Conservation (phyloP, 2,888 invertebrate species). For the Strigamia crassipes region DNA sequence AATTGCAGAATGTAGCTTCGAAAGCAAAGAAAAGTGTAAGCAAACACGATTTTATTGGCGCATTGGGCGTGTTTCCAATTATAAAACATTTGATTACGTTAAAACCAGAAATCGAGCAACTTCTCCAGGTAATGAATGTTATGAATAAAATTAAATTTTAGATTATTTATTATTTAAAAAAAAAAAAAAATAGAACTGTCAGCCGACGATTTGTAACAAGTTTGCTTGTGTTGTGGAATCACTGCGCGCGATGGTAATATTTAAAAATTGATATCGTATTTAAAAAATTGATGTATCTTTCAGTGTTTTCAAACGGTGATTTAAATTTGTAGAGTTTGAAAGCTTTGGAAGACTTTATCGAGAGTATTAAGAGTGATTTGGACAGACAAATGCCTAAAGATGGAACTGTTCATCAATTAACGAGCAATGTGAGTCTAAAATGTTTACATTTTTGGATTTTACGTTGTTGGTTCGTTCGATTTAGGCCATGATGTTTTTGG, state of each 20-base stretch:
- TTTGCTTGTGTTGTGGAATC: conserved; percentile 74
- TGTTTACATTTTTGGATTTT: not conserved
- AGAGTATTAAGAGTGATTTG: conserved; percentile 74
- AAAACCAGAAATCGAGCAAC: conserved; percentile 79
- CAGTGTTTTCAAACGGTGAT: not conserved
- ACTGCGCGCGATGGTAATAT: conserved; percentile 72
- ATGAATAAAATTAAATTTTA: not conserved
- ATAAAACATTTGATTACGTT: conserved; percentile 75
- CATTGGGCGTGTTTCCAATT: conserved; percentile 79
- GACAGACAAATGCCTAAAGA: conserved; percentile 82
- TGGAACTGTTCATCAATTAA: conserved; percentile 96
- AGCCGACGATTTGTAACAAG: conserved; percentile 60
- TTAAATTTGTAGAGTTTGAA: conserved; percentile 73
- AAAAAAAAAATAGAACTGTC: conserved; percentile 46
- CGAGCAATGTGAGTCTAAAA: conserved; percentile 74
- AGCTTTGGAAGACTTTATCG: conserved; percentile 90
- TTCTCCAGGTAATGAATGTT: conserved; percentile 64
- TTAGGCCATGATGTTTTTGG: conserved; percentile 76
- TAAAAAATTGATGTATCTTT: no score
- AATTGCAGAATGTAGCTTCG: conserved; percentile 69
- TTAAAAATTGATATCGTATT: no score
- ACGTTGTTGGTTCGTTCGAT: not conserved
- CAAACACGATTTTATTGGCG: conserved; percentile 77
- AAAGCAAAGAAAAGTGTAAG: conserved; percentile 76
- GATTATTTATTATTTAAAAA: no score